Conservation (phyloP, 35 echinoderm and acorn worm species). For the Patiria miniata region DNA sequence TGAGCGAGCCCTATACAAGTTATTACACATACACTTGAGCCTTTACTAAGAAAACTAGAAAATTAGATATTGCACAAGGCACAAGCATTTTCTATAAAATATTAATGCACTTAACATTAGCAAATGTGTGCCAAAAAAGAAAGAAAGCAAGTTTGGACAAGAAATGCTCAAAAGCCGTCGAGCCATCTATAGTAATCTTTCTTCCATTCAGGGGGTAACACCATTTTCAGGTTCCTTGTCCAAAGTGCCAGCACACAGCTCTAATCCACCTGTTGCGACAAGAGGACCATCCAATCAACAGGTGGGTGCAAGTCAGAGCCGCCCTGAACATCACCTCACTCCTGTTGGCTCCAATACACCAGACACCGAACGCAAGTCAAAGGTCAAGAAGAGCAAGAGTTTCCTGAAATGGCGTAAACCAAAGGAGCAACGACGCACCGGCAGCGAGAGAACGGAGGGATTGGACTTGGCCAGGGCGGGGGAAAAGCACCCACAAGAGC, state of each 20-base stretch:
- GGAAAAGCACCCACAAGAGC: background rate
- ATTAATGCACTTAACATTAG: too few species aligned
- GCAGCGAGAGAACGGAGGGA: background rate
- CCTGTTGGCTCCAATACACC: background rate
- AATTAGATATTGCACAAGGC: too few species aligned
- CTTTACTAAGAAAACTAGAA: too few species aligned
- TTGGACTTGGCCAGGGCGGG: background rate
- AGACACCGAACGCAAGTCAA: background rate
- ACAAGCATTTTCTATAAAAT: too few species aligned
- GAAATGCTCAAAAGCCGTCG: too few species aligned
- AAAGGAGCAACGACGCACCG: background rate
- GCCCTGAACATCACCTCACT: background rate
- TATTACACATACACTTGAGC: too few species aligned
- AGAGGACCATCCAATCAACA: background rate
- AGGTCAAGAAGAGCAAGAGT: slow-evolving; percentile 1
- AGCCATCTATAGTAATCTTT: background rate
- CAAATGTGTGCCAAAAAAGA: too few species aligned
- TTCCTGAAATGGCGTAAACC: slow-evolving; percentile 4
- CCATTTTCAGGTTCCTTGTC: background rate
- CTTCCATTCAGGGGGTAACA: background rate
- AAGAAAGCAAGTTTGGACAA: too few species aligned
- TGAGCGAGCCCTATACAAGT: too few species aligned
- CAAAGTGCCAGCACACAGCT: background rate
- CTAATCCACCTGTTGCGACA: background rate
- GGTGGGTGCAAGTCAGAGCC: background rate